Percentiles rank a stretch among this genome's conserved stretches.
These are phyloP conservation scores for Ophiothrix spiculata DNA, from an alignment of 35 echinoderm and acorn worm species.

Conservation along the genomic window DNA sequence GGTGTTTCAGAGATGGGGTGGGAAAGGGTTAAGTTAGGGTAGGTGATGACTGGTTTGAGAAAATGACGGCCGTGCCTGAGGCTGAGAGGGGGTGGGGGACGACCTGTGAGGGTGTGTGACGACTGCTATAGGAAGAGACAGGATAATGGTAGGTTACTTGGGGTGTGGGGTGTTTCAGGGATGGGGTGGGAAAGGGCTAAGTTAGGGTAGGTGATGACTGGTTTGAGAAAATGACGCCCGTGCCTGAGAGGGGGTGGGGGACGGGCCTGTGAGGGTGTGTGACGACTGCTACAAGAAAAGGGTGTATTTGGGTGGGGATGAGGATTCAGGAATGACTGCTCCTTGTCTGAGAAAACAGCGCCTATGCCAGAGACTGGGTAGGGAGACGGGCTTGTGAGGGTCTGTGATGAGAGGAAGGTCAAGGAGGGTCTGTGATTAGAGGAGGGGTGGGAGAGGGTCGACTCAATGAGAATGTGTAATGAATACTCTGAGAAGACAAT, in stretches of 20 bases:
- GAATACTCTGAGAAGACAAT: constrained; percentile 47
- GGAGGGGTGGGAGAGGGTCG: too few species aligned
- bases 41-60: constrained; percentile 67
- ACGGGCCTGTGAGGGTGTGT: constrained; percentile 80
- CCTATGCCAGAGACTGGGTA: constrained; percentile 94
- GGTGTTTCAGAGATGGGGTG: too few species aligned
- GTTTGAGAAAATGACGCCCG: constrained; percentile 49
- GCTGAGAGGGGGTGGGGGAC: constrained; percentile 77
- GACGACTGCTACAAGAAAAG: constrained; percentile 61
- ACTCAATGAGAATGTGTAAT: constrained; percentile 91
- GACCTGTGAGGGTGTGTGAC: constrained; percentile 81
- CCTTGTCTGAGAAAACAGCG: constrained; percentile 39
- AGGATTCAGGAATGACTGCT: constrained; percentile 88
- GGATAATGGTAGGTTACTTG: too few species aligned
- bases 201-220: too few species aligned
- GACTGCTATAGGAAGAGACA: too few species aligned
- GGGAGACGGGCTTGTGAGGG: constrained; percentile 86
- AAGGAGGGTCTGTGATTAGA: too few species aligned
- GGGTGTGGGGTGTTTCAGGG: too few species aligned
- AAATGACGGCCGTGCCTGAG: constrained; percentile 74
- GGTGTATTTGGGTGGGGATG: too few species aligned
- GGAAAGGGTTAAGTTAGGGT: too few species aligned
- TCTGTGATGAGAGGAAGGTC: constrained; percentile 69
- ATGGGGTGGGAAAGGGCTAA: too few species aligned
- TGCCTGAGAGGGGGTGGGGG: constrained; percentile 93